Evolutionary conservation across 2,797 vertebrate species (phyloP).

Genomic region (Oryzias sinensis): DNA sequence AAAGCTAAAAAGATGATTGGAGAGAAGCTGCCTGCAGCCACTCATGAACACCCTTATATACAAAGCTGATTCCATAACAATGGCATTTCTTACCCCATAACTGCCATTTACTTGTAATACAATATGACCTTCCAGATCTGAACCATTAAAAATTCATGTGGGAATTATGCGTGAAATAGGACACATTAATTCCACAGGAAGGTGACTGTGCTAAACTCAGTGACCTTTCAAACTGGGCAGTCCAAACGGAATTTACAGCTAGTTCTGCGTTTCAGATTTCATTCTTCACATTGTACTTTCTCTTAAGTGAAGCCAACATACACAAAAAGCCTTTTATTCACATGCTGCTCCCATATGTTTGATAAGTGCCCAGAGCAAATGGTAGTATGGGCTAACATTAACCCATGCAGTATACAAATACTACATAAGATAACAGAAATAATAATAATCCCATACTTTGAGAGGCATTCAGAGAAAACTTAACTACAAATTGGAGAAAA

Average conservation of each 20-base stretch:
- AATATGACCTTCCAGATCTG: slow-evolving; percentile 40
- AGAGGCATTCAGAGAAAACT: too few relatives aligned
- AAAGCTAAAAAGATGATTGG: too few relatives aligned
- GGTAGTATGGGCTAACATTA: slow-evolving; percentile 30
- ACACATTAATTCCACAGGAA: slow-evolving; percentile 29
- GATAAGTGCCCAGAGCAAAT: slow-evolving; percentile 28
- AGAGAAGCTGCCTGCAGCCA: background rate
- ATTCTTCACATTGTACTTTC: slow-evolving; percentile 42
- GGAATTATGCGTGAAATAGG: slow-evolving; percentile 36
- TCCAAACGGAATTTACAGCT: slow-evolving; percentile 51
- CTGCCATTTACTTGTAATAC: slow-evolving; percentile 32
- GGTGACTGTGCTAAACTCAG: slow-evolving; percentile 32
- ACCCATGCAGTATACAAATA: slow-evolving; percentile 7
- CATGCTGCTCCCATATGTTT: slow-evolving; percentile 65
- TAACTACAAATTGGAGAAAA: too few relatives aligned
- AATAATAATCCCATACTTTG: too few relatives aligned
- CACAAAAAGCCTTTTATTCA: slow-evolving; percentile 40
- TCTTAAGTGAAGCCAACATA: slow-evolving; percentile 62
- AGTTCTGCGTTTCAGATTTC: slow-evolving; percentile 53
- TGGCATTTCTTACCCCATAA: slow-evolving; percentile 24
- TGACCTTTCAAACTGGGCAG: slow-evolving; percentile 35
- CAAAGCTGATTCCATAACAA: slow-evolving; percentile 7
- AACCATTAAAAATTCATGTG: slow-evolving; percentile 15
- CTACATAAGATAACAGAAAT: background rate
- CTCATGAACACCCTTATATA: slow-evolving; percentile 9